Evolutionary conservation across 2,797 vertebrate species (phyloP).

Genomic region (Cossypha caffra): DNA sequence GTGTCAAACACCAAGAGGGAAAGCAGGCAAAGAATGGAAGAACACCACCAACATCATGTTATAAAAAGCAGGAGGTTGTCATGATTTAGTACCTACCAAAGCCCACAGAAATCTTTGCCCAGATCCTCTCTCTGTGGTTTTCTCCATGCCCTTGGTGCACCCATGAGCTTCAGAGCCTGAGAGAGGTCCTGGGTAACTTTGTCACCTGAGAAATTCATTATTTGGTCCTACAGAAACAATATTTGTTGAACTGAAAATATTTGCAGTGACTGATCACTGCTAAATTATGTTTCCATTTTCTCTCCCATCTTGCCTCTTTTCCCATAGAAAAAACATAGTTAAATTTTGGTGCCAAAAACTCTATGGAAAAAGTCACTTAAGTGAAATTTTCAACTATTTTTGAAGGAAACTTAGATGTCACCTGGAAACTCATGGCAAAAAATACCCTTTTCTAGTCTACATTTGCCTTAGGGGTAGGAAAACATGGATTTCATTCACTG

Average conservation of each 20-base stretch:
- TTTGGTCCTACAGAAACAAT: neutral
- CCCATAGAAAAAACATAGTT: neutral
- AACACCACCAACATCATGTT: accelerated
- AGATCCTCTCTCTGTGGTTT: neutral
- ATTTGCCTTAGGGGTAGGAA: neutral
- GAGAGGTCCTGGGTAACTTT: neutral
- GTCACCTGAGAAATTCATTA: neutral
- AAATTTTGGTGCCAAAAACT: neutral
- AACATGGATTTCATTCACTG: neutral
- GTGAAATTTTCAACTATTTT: neutral
- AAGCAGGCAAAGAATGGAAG: neutral
- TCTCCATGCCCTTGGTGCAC: neutral
- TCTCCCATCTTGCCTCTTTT: neutral
- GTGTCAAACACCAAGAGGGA: accelerated
- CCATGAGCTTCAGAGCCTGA: neutral
- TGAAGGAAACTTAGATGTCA: neutral
- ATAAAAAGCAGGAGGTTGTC: neutral
- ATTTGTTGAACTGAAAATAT: neutral
- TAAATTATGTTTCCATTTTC: neutral
- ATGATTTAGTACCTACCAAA: neutral
- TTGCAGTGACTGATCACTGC: neutral
- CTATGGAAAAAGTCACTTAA: neutral
- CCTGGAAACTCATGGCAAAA: neutral
- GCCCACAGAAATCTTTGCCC: neutral
- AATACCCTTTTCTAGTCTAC: neutral